Evolutionary conservation across 2,888 invertebrate species (phyloP).

Genomic region (Ceraclea dissimilis): DNA sequence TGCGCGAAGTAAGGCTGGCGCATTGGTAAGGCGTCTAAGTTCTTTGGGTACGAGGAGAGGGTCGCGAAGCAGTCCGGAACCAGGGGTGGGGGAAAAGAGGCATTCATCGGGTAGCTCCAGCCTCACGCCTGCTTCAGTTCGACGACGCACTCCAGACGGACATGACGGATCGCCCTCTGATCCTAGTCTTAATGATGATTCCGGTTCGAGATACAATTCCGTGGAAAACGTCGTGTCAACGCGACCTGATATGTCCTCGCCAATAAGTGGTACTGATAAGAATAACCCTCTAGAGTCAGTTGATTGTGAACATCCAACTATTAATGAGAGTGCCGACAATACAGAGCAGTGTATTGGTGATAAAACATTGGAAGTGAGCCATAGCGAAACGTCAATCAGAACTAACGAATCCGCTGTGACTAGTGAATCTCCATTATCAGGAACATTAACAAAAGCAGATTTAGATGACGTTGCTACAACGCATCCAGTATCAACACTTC

Average conservation of each 20-base stretch:
- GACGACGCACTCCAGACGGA: constrained; percentile 29
- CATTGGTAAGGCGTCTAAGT: constrained; percentile 40
- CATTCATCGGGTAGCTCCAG: constrained; percentile 24
- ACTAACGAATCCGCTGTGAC: neutral
- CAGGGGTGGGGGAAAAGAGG: constrained; percentile 30
- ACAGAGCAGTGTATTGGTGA: neutral
- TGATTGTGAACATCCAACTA: neutral
- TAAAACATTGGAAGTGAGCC: neutral
- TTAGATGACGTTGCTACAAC: constrained; percentile 36
- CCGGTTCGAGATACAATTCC: constrained; percentile 22
- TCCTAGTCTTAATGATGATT: constrained; percentile 26
- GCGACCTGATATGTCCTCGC: constrained; percentile 17
- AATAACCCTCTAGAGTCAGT: constrained; percentile 3
- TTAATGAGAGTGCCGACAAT: neutral
- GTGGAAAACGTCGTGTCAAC: constrained; percentile 24
- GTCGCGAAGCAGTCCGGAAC: constrained; percentile 33
- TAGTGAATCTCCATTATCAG: constrained; percentile 8
- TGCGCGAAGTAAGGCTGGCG: constrained; percentile 27
- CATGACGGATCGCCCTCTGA: constrained; percentile 27
- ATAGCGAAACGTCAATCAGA: neutral
- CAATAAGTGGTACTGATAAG: constrained; percentile 9
- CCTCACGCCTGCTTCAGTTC: constrained; percentile 24
- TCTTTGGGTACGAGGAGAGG: constrained; percentile 37
- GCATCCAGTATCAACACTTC: constrained; percentile 46
- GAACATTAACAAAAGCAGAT: constrained; percentile 35